These are phyloP conservation scores for Conus ventricosus DNA, from an alignment of 1,140 invertebrate species.

Conservation along the genomic window DNA sequence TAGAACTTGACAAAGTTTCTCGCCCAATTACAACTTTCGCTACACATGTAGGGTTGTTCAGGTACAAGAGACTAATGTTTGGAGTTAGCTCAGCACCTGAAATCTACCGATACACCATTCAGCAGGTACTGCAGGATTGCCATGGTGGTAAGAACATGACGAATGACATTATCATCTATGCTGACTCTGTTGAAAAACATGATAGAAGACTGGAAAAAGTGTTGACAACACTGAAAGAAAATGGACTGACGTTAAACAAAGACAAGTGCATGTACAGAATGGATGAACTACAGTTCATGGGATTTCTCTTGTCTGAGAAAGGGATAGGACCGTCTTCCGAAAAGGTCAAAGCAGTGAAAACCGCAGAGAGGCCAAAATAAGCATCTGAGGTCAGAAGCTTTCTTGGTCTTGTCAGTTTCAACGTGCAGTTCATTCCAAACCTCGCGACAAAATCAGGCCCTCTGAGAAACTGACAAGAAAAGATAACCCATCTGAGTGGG, in stretches of 20 bases:
- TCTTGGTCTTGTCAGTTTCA: neutral
- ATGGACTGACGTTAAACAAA: neutral
- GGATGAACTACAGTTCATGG: neutral
- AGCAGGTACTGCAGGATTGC: neutral
- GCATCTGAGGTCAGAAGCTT: neutral
- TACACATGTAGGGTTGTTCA: neutral
- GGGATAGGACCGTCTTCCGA: neutral
- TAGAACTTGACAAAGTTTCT: neutral
- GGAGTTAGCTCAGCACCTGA: neutral
- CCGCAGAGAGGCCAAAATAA: neutral
- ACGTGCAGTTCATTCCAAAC: too few relatives aligned
- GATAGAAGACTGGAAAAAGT: neutral
- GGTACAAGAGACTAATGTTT: slow-evolving; percentile 17
- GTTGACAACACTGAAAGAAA: neutral
- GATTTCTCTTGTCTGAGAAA: neutral
- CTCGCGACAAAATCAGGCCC: too few relatives aligned
- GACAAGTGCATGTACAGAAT: neutral
- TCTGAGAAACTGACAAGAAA: too few relatives aligned
- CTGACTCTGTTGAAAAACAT: neutral
- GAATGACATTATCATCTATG: neutral
- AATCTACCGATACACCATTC: neutral
- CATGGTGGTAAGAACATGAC: neutral
- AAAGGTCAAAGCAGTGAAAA: neutral
- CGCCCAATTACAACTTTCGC: slow-evolving; percentile 5
- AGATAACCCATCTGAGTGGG: too few relatives aligned